These are phyloP conservation scores for Corynorhinus townsendii DNA, from an alignment of 2,113 vertebrate genomes.

Conservation along the genomic window DNA sequence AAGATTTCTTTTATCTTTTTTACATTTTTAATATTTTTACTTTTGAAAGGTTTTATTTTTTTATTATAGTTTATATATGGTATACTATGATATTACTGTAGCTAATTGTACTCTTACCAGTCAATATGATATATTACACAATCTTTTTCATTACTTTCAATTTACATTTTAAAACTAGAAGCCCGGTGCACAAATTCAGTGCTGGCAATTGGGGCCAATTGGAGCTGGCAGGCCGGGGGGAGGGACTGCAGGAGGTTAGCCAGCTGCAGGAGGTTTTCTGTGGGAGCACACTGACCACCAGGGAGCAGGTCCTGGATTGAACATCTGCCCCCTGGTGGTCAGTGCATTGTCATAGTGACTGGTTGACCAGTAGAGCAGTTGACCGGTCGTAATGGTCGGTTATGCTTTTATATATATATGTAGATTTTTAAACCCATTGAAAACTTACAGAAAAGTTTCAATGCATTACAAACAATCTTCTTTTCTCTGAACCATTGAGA, in stretches of 20 bases:
- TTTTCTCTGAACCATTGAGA: background rate
- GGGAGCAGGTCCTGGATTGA: too few species aligned
- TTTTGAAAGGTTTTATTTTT: background rate
- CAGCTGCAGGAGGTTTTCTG: too few species aligned
- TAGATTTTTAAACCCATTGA: background rate
- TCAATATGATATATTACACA: background rate
- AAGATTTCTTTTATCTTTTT: background rate
- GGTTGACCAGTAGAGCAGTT: too few species aligned
- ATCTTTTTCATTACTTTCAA: background rate
- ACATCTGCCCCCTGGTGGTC: too few species aligned
- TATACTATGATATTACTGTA: background rate
- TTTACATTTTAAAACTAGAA: background rate
- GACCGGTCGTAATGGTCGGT: too few species aligned
- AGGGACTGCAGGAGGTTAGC: too few species aligned
- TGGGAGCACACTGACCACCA: too few species aligned
- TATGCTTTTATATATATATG: too few species aligned
- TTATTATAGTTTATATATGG: background rate
- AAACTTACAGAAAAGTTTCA: background rate
- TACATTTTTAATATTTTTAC: background rate
- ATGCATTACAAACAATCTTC: background rate
- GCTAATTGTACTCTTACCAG: background rate
- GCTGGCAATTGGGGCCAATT: too few species aligned
- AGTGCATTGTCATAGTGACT: too few species aligned
- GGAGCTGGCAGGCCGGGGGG: rapidly evolving
- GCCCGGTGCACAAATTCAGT: too few species aligned